A percentile compares a stretch with the other conserved stretches of the same genome.
Conservation (phyloP, 1,140 invertebrate species). For the Bombus pascuorum region DNA sequence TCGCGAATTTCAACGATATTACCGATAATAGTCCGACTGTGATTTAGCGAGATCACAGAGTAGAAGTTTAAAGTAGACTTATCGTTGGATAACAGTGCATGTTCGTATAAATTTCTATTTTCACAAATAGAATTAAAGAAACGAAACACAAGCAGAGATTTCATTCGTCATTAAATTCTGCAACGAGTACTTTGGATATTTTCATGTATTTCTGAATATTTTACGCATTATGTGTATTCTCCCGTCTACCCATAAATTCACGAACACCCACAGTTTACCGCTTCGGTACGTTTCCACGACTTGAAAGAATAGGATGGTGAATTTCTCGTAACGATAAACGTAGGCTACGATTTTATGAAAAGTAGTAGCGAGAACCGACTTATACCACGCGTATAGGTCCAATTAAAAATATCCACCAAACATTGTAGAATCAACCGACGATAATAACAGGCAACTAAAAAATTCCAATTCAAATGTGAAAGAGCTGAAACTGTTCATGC, state of each 20-base stretch:
- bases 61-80: neutral
- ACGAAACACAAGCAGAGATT: neutral
- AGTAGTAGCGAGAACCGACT: too few relatives aligned
- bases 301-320: too few relatives aligned
- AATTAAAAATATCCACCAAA: neutral
- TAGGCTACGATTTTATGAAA: too few relatives aligned
- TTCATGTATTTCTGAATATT: too few relatives aligned
- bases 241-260: too few relatives aligned
- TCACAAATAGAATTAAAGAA: neutral
- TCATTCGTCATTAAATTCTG: neutral
- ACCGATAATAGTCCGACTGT: slow-evolving; percentile 1
- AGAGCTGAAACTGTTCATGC: neutral
- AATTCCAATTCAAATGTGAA: neutral
- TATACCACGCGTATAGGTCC: too few relatives aligned
- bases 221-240: too few relatives aligned
- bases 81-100: too few relatives aligned
- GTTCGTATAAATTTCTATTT: neutral
- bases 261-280: too few relatives aligned
- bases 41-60: slow-evolving; percentile 1
- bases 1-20: slow-evolving; percentile 4
- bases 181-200: too few relatives aligned
- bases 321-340: too few relatives aligned
- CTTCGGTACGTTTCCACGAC: too few relatives aligned
- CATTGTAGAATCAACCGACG: neutral
- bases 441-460: neutral